Base-by-base conservation (phyloP, 1,140 invertebrate genomes). In the Drosophila athabasca region DNA sequence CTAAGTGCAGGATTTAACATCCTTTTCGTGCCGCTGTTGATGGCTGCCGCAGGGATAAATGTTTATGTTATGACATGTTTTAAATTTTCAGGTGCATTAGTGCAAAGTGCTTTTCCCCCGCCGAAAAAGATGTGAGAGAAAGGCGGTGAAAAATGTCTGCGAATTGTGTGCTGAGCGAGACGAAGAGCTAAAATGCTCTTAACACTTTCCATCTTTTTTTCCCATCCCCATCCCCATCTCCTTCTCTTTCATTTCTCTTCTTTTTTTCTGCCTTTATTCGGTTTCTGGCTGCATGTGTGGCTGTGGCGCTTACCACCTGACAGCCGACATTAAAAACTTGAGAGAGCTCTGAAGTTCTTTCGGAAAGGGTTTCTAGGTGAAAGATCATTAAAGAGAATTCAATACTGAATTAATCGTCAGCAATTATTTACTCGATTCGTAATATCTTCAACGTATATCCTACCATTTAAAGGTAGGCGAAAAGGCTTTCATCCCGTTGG, bases 31-130 rank as follows among this genome's bases (percentile, higher is more conserved):
- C 71, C 64, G 58, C 49, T 3, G 64, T 53, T 80, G 82, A 87
- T 35, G 31, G 31, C 44, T 65, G 67, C 73, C 64, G 58, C 49
- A 35, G 64, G 55, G 82, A 87, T 88, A 87, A 88, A 87, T 87
- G 83, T 82, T 87, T 87, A 87, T 77, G 84, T 88, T 88, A 88
- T 88, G 83, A 88, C 84, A 83, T 83, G 76, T 88, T 88, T 88
- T 58, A 88, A 88, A 88, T 83, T 88, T 88, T 77, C 81, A 88
- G 79, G 84, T 88, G 83, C 83, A 88, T 88, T 88, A 88, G 83
- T 88, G 83, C 73, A 88, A 89, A 88, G 83, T 88, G 83, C 79
- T 88, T 88, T 85, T 80, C 13, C 57, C 76, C 72, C 72, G 51
- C 74, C 72, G 62, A 70, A 71, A 77, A 88, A 76, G 76, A 76